Base-by-base conservation (phyloP, 2,797 vertebrate species). In the Cossypha polioptera region DNA sequence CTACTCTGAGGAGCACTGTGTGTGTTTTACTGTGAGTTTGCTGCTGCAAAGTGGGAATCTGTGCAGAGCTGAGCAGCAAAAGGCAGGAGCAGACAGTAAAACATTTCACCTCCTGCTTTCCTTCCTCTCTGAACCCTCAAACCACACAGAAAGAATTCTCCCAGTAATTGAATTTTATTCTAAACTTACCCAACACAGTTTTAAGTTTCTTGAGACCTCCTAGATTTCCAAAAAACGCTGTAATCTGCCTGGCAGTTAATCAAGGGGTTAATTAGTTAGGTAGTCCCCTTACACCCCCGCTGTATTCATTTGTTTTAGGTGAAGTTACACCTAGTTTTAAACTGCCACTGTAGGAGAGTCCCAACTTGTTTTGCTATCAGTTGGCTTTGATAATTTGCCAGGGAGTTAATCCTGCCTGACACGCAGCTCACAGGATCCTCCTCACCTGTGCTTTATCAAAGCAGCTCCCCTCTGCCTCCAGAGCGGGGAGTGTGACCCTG, bases 351-450 rank as follows among this genome's bases (percentile, higher is more conserved):
- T 21, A 94, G 94, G 91, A 96, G 95, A 96, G 97, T 96, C 95
- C 95, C 75, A 89, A 97, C 97, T 97, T 96, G 97, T 97, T 97
- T 95, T 78, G 92, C 94, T 96, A 97, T 97, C 94, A 96, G 92
- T 95, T 92, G 91, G 81, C 96, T 97, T 97, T 97, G 97, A 98
- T 97, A 92, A 89, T 93, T 91, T 93, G 97, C 97, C 97, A 97
- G 93, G 82, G 58, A 62, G 53, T 65, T 96, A 95, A 97, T 96
- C 97, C 95, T 68, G 65, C 74, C 58, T 88, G 96, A 92, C 73
- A 21, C 20, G 43, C 79, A 88, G 1, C 91, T 85, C 40, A 3
- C 76, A 75, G 22, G 74, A 78, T 83, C 24, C 42, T 88, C 61
- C 96, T 97, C 96, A 92, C 95, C 90, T 94, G 94, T 5, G 62